Conservation (phyloP, 2,113 vertebrate genomes). For the Hemibagrus wyckioides region DNA sequence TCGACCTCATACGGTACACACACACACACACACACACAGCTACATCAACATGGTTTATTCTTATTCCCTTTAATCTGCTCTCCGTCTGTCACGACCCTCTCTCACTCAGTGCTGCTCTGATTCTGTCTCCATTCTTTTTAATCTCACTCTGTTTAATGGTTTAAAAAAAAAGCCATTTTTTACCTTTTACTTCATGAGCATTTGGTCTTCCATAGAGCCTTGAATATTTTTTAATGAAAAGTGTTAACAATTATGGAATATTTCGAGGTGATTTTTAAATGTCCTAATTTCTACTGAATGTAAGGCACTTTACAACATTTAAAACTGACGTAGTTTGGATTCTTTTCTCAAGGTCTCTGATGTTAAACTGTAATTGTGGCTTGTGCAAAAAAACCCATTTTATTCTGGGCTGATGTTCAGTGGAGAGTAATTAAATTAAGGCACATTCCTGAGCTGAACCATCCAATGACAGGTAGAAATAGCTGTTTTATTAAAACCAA, state of each 20-base stretch:
- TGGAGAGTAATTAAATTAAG: neutral
- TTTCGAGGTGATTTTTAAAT: neutral
- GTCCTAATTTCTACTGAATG: neutral
- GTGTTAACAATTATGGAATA: neutral
- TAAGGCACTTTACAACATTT: neutral
- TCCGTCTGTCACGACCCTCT: neutral
- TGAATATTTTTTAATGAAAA: neutral
- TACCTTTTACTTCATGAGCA: neutral
- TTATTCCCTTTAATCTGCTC: neutral
- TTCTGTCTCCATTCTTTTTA: neutral
- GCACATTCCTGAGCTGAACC: neutral
- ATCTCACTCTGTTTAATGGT: neutral
- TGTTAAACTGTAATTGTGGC: neutral
- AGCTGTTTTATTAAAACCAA: neutral
- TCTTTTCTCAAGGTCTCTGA: neutral
- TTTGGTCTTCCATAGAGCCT: neutral
- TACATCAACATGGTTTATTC: neutral
- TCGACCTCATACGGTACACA: conserved; percentile 89
- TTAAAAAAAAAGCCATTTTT: neutral
- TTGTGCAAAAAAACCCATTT: neutral
- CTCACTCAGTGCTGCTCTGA: neutral
- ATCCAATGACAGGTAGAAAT: no score
- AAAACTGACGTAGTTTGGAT: neutral
- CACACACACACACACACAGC: neutral
- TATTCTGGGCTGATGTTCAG: neutral